phyloP scores from a whole-genome alignment of 2,113 vertebrate species.

The Grammomys dolichurus region DNA sequence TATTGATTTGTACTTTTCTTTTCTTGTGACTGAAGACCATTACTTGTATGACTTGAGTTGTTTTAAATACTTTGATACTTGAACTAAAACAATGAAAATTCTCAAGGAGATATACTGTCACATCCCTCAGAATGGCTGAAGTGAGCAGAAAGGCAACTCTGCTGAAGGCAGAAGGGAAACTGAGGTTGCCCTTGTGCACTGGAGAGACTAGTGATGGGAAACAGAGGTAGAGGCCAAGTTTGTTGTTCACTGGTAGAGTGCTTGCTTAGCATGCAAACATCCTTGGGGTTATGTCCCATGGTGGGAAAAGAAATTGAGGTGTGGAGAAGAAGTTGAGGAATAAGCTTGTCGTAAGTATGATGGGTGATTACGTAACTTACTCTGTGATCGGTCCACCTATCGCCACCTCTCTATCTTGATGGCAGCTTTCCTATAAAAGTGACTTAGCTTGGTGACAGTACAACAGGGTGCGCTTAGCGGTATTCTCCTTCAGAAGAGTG shows the following conservation, averaged over 20 bases:
- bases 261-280: not conserved
- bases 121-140: not conserved
- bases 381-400: not conserved
- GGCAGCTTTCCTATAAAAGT: conserved; percentile 1
- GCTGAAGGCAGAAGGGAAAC: conserved; percentile 14
- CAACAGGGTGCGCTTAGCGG: not conserved
- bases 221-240: not conserved
- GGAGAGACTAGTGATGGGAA: conserved; percentile 1
- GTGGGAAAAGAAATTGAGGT: not conserved
- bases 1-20: not conserved
- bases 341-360: conserved; percentile 30
- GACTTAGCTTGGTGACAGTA: conserved; percentile 16
- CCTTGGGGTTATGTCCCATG: not conserved
- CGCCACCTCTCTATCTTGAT: not conserved
- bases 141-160: not conserved
- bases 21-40: not conserved
- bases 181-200: conserved; percentile 12
- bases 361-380: not conserved
- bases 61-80: conserved; percentile 17
- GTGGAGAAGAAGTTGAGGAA: not conserved
- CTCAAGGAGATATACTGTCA: not conserved
- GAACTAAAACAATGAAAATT: conserved; percentile 18
- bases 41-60: conserved; percentile 22
- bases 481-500: not conserved
- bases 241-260: not conserved